A percentile compares a stretch with the other conserved stretches of the same genome.
Conservation (phyloP, 2,113 vertebrate species). For the Myiagra hebetior region DNA sequence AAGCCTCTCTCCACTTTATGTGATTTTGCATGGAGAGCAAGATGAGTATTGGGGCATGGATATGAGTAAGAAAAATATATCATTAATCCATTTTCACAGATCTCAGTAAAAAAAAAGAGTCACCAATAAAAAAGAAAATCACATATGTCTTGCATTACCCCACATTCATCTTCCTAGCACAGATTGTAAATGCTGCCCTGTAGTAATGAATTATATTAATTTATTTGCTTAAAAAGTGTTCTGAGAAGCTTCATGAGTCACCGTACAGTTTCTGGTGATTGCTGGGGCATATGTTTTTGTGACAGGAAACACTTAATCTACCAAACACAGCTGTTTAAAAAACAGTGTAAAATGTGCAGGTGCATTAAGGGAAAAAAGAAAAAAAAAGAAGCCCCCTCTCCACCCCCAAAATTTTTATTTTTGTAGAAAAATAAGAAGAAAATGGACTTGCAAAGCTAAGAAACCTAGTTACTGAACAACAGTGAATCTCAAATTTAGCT, state of each 20-base stretch:
- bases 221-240: background rate
- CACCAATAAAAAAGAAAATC: background rate
- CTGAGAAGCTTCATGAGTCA: background rate
- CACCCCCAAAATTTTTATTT: background rate
- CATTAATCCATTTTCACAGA: background rate
- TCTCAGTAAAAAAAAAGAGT: background rate
- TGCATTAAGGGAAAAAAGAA: background rate
- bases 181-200: background rate
- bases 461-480: background rate
- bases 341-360: background rate
- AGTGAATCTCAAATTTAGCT: background rate
- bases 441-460: background rate
- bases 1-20: background rate
- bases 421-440: background rate
- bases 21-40: background rate
- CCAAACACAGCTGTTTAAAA: background rate
- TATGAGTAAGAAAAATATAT: background rate
- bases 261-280: background rate
- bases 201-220: background rate
- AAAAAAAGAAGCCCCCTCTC: background rate
- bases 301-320: background rate
- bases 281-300: background rate
- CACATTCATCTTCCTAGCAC: background rate
- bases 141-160: background rate
- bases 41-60: background rate